Base-by-base conservation (phyloP, 2,888 invertebrate species). In the Hedychridium roseum region DNA sequence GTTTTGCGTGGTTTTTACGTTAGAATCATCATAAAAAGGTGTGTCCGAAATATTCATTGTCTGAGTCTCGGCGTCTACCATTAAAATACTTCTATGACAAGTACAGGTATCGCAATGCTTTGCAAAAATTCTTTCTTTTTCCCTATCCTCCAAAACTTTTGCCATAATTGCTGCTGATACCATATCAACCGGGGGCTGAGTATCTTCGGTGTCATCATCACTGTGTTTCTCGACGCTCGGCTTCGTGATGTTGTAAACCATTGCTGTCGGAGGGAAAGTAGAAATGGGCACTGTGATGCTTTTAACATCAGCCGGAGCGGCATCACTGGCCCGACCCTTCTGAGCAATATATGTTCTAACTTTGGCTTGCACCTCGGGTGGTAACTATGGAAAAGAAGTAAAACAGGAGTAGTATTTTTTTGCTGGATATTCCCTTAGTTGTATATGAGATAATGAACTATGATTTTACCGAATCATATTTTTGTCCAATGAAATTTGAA, bases 401-500 rank as follows among this genome's bases (percentile, higher is more conserved):
- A 9, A 14, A 43, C 6, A 15, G 27, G n/a, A 3, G 12, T n/a
- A n/a, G n/a, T n/a, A n/a, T n/a, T n/a, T n/a, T n/a, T n/a, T n/a
- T n/a, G n/a, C n/a, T n/a, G n/a, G n/a, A n/a, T n/a, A n/a, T n/a
- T n/a, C n/a, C n/a, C n/a, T n/a, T n/a, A n/a, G n/a, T n/a, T n/a
- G n/a, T n/a, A n/a, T n/a, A 6, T 14, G 21, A 6, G 4, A 15
- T 9, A 15, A 31, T 18, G 16, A 27, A 38, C n/a, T n/a, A n/a
- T n/a, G n/a, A n/a, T 51, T 89, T 88, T 84, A 94, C 94, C 80
- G 89, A 88, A 76, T 93, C 92, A 70, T 92, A 86, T 80, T 91
- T 92, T 74, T 95, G 96, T 32, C 94, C 88, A 52, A 96, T 90
- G 83, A 95, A 97, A 81, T 92, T 92, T 60, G 92, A 91, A 61